Percentiles rank a stretch among this genome's conserved stretches.
Conservation (phyloP, 2,888 invertebrate genomes). For the Eledone cirrhosa region DNA sequence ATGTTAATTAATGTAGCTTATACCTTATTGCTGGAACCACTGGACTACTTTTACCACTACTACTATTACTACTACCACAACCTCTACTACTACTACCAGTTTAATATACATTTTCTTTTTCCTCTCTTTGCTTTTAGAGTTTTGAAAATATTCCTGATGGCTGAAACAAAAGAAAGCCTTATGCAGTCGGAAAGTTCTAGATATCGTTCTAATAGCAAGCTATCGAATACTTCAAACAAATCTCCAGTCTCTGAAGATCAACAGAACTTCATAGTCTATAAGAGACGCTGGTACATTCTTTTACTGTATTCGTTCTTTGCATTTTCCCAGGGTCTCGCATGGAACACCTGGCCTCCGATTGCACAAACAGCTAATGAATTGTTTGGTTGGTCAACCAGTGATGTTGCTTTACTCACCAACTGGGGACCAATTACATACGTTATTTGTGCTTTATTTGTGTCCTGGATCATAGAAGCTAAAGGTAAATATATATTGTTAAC, state of each 20-base stretch:
- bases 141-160: background rate
- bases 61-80: too few relatives aligned
- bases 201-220: too few relatives aligned
- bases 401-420: constrained; percentile 46
- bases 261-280: constrained; percentile 39
- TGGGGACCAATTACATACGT: constrained; percentile 53
- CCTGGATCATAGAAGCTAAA: constrained; percentile 53
- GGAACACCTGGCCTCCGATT: constrained; percentile 55
- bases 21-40: too few relatives aligned
- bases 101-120: background rate
- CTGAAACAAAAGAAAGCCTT: background rate
- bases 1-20: too few relatives aligned
- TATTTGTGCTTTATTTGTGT: constrained; percentile 42
- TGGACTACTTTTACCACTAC: too few relatives aligned
- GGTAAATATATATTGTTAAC: too few relatives aligned
- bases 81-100: too few relatives aligned
- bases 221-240: too few relatives aligned
- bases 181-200: too few relatives aligned
- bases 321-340: constrained; percentile 45
- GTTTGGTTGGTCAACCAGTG: constrained; percentile 47
- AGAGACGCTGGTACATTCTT: constrained; percentile 50
- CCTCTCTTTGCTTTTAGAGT: background rate
- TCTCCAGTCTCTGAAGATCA: too few relatives aligned
- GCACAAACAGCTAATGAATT: constrained; percentile 45
- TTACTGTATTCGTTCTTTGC: constrained; percentile 43